Evolutionary conservation across 2,888 invertebrate genomes (phyloP).

Genomic region (Rhagonycha lutea): DNA sequence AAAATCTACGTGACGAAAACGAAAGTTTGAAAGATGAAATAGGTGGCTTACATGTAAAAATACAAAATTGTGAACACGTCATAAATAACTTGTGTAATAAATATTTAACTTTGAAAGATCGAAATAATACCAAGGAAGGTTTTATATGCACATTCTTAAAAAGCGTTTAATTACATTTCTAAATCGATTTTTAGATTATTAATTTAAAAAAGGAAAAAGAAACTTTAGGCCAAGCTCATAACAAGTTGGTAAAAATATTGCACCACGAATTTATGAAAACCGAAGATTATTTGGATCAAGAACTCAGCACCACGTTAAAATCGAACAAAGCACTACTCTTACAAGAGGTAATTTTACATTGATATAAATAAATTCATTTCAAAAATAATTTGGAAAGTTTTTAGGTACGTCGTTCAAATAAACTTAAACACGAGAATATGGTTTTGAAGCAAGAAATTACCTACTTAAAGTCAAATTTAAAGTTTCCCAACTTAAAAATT

Average conservation of each 20-base stretch:
- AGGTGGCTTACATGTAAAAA: slow-evolving; percentile 34
- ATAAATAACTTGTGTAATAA: slow-evolving; percentile 40
- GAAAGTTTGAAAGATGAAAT: slow-evolving; percentile 38
- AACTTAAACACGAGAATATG: slow-evolving; percentile 18
- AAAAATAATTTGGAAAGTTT: neutral
- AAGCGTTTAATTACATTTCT: neutral
- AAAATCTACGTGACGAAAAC: slow-evolving; percentile 45
- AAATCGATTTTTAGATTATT: slow-evolving; percentile 34
- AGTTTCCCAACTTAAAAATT: neutral
- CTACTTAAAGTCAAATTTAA: slow-evolving; percentile 10
- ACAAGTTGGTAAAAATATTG: slow-evolving; percentile 44
- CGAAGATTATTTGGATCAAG: slow-evolving; percentile 39
- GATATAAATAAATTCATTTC: neutral
- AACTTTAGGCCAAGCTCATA: slow-evolving; percentile 45
- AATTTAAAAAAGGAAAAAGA: slow-evolving; percentile 45
- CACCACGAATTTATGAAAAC: slow-evolving; percentile 47
- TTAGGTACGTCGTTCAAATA: slow-evolving; percentile 21
- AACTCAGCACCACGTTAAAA: slow-evolving; percentile 38
- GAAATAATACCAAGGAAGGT: slow-evolving; percentile 43
- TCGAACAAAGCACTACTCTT: slow-evolving; percentile 43
- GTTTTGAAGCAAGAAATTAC: slow-evolving; percentile 15
- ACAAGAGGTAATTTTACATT: slow-evolving; percentile 37
- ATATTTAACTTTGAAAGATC: slow-evolving; percentile 40
- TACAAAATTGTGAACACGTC: slow-evolving; percentile 34
- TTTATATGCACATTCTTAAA: neutral